These are phyloP conservation scores for Drosophila guanche DNA, from an alignment of 1,140 invertebrate genomes.

Conservation along the genomic window DNA sequence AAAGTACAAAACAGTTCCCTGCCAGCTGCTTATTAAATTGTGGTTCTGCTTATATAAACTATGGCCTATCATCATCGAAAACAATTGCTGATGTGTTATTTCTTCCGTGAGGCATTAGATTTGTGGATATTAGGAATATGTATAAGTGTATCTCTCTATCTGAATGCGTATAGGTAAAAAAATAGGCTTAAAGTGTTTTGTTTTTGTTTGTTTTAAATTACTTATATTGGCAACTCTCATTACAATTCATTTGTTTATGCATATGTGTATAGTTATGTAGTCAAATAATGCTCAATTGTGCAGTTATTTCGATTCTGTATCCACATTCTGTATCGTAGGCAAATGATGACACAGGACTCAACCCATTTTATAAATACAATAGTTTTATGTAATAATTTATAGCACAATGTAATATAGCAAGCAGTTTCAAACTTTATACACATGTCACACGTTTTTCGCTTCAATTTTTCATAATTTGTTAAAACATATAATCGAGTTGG, in stretches of 20 bases:
- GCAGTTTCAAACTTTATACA: conserved; percentile 49
- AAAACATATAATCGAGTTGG: conserved; percentile 24
- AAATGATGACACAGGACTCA: conserved; percentile 51
- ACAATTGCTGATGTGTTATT: conserved; percentile 44
- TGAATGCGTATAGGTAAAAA: conserved; percentile 61
- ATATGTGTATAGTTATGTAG: conserved; percentile 55
- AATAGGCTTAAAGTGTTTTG: conserved; percentile 56
- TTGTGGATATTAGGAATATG: conserved; percentile 52
- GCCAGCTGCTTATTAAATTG: conserved; percentile 39
- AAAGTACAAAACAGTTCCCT: conserved; percentile 50
- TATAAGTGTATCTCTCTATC: conserved; percentile 28
- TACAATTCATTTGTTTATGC: conserved; percentile 62
- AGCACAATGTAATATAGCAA: conserved; percentile 61
- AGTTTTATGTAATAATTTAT: conserved; percentile 66
- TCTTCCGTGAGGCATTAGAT: conserved; percentile 42
- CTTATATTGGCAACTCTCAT: conserved; percentile 76
- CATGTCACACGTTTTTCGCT: conserved; percentile 43
- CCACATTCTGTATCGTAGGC: conserved; percentile 12
- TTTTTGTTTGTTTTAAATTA: conserved; percentile 68
- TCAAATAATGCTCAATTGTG: conserved; percentile 63
- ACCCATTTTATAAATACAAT: conserved; percentile 44
- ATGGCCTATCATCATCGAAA: conserved; percentile 42
- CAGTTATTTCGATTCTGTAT: conserved; percentile 35
- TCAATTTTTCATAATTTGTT: conserved; percentile 16
- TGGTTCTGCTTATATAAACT: conserved; percentile 37